A percentile compares a stretch with the other conserved stretches of the same genome.
These are phyloP conservation scores for Plutella xylostella DNA, from an alignment of 2,888 invertebrate species.

Conservation along the genomic window DNA sequence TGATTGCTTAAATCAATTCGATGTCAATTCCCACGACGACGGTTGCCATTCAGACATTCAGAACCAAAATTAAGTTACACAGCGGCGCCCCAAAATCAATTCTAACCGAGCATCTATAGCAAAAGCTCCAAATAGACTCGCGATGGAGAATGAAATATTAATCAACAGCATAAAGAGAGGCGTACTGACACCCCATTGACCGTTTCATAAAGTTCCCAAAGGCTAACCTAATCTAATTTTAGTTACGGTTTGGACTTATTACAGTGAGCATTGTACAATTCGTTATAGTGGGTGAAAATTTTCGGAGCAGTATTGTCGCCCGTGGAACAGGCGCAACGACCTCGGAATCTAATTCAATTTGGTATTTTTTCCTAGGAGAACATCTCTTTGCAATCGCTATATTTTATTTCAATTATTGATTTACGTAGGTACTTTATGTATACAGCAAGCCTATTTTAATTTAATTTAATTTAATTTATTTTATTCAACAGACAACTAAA, in stretches of 20 bases:
- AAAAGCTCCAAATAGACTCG: constrained; percentile 2
- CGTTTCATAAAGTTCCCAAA: constrained; percentile 52
- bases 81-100: constrained; percentile 26
- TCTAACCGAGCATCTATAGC: constrained; percentile 41
- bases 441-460: too few species aligned
- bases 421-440: too few species aligned
- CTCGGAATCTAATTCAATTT: too few species aligned
- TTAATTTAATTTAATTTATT: too few species aligned
- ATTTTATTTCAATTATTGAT: too few species aligned
- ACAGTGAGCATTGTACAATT: constrained; percentile 46
- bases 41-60: neutral
- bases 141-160: constrained; percentile 48
- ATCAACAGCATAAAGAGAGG: constrained; percentile 45
- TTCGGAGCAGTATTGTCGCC: constrained; percentile 51
- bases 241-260: constrained; percentile 48
- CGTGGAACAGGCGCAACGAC: constrained; percentile 41
- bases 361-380: too few species aligned
- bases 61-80: constrained; percentile 10
- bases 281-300: constrained; percentile 45
- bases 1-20: neutral
- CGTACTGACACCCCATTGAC: constrained; percentile 56
- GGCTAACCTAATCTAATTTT: constrained; percentile 68
- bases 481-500: too few species aligned
- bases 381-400: too few species aligned
- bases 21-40: neutral